Evolutionary conservation across 2,888 invertebrate genomes (phyloP).

Genomic region (Slavum lentiscoides): DNA sequence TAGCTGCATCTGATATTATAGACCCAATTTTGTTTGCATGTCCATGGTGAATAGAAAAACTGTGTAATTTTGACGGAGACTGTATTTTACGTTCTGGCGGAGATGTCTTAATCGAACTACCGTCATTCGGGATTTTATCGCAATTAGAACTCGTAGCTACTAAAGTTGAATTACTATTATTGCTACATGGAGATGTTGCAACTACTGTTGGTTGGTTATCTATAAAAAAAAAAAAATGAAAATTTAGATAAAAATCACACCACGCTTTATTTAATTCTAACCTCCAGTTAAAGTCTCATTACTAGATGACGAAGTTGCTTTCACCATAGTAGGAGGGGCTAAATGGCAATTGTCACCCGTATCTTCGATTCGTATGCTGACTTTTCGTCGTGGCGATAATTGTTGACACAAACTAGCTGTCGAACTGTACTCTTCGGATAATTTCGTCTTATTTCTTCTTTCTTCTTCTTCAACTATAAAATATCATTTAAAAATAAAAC

Average conservation of each 20-base stretch:
- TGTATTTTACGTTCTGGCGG: conserved; percentile 41
- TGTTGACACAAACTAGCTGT: conserved; percentile 56
- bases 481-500: conserved; percentile 3
- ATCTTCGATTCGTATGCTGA: conserved; percentile 64
- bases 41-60: conserved; percentile 45
- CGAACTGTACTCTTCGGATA: conserved; percentile 58
- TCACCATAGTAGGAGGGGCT: conserved; percentile 65
- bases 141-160: conserved; percentile 61
- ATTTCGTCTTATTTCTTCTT: conserved; percentile 59
- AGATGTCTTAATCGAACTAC: conserved; percentile 15
- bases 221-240: conserved; percentile 4
- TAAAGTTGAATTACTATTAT: conserved; percentile 73
- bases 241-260: neutral
- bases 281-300: conserved; percentile 75
- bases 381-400: conserved; percentile 59
- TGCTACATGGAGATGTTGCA: conserved; percentile 74
- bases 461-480: conserved; percentile 63
- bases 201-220: conserved; percentile 36
- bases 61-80: conserved; percentile 40
- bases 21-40: conserved; percentile 44
- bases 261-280: neutral
- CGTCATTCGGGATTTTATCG: conserved; percentile 59
- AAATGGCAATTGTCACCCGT: conserved; percentile 64
- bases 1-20: conserved; percentile 47
- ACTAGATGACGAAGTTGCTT: conserved; percentile 73